These are phyloP conservation scores for Heterohyrax brucei DNA, from an alignment of 2,797 vertebrate genomes.

Conservation along the genomic window DNA sequence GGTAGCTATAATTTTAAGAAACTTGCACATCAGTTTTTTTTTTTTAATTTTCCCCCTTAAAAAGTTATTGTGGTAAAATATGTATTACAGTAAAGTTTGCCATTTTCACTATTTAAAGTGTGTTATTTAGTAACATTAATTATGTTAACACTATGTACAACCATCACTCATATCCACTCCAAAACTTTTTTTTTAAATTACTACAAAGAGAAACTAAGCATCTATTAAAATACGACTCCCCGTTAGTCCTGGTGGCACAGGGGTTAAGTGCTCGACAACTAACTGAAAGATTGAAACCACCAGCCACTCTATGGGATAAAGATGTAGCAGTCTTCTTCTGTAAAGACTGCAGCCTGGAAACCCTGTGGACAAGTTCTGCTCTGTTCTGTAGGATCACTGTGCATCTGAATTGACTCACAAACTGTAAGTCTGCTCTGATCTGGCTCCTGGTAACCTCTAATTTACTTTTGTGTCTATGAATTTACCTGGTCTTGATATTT, in stretches of 20 bases:
- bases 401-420: too few species aligned
- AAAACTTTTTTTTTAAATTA: not conserved
- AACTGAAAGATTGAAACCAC: too few species aligned
- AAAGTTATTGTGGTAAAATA: not conserved
- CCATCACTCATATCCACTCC: not conserved
- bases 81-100: not conserved
- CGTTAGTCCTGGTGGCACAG: not conserved
- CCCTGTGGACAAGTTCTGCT: too few species aligned
- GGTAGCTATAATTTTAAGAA: constrained; percentile 18
- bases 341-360: too few species aligned
- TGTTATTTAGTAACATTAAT: not conserved
- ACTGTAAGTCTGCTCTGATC: too few species aligned
- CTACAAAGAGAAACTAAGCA: not conserved
- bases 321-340: too few species aligned
- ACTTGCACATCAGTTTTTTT: not conserved
- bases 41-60: not conserved
- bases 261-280: too few species aligned
- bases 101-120: not conserved
- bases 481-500: not conserved
- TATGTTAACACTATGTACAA: not conserved
- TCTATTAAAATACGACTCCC: not conserved
- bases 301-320: too few species aligned
- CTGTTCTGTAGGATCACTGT: too few species aligned
- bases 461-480: not conserved
- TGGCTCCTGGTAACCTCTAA: not conserved